Evolutionary conservation across 2,113 vertebrate species (phyloP).

Genomic region (Neoarius graeffei): DNA sequence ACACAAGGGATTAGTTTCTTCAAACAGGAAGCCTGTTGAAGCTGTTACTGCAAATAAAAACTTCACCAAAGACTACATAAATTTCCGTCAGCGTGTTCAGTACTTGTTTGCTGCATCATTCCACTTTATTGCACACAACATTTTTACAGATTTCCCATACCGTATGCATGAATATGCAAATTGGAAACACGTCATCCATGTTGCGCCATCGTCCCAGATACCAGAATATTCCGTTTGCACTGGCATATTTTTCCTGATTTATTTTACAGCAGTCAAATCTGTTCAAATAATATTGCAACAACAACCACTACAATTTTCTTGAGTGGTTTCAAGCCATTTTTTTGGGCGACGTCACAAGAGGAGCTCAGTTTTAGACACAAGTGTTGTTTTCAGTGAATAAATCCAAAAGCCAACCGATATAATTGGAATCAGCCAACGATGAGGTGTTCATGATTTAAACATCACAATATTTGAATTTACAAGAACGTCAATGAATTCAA

Average conservation of each 20-base stretch:
- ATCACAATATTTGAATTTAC: neutral
- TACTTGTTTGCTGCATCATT: no score
- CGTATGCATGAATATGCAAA: neutral
- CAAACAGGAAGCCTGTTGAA: no score
- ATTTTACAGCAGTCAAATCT: neutral
- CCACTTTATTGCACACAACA: no score
- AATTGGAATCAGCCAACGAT: neutral
- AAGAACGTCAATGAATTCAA: neutral
- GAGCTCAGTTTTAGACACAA: neutral
- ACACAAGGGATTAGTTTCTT: no score
- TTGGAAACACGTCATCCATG: neutral
- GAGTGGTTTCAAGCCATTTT: neutral
- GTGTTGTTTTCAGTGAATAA: neutral
- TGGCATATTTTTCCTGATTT: neutral
- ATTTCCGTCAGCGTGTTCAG: no score
- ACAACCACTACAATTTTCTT: neutral
- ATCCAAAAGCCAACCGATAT: neutral
- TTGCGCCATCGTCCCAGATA: neutral
- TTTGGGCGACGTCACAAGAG: no score
- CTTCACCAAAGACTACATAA: no score
- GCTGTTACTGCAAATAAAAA: no score
- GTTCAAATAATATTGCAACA: neutral
- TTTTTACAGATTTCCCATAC: no score
- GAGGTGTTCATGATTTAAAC: neutral
- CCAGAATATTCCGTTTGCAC: neutral